These are phyloP conservation scores for Mus spicilegus DNA, from an alignment of 2,113 vertebrate genomes.

Conservation along the genomic window DNA sequence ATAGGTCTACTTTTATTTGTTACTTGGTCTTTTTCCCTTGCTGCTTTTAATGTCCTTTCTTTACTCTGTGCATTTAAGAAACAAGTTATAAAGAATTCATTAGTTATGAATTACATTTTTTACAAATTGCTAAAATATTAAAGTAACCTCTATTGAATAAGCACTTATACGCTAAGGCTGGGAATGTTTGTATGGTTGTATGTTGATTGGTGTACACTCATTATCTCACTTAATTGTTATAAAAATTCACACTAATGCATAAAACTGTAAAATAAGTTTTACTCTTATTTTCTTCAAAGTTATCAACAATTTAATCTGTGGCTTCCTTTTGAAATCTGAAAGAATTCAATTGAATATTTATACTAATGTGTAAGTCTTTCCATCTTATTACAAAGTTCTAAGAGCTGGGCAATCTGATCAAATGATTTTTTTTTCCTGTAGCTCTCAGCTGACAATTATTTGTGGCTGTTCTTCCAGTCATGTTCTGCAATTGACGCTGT, in stretches of 20 bases:
- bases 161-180: neutral
- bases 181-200: neutral
- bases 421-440: neutral
- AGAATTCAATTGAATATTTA: neutral
- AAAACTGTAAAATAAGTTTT: neutral
- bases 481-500: neutral
- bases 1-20: too few relatives aligned
- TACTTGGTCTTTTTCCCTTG: too few relatives aligned
- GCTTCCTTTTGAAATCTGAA: neutral
- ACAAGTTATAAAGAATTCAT: neutral
- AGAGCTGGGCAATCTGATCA: neutral
- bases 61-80: neutral
- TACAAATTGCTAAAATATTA: conserved; percentile 12
- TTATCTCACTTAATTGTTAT: neutral
- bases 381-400: neutral
- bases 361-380: neutral
- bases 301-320: neutral
- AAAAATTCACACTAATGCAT: neutral
- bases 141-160: neutral
- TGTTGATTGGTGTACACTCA: neutral
- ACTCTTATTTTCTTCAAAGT: neutral
- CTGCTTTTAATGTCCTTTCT: too few relatives aligned
- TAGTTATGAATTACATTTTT: neutral
- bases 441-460: neutral
- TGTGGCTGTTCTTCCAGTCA: neutral